Evolutionary conservation across 2,888 invertebrate genomes (phyloP).

Genomic region (Apamea anceps): DNA sequence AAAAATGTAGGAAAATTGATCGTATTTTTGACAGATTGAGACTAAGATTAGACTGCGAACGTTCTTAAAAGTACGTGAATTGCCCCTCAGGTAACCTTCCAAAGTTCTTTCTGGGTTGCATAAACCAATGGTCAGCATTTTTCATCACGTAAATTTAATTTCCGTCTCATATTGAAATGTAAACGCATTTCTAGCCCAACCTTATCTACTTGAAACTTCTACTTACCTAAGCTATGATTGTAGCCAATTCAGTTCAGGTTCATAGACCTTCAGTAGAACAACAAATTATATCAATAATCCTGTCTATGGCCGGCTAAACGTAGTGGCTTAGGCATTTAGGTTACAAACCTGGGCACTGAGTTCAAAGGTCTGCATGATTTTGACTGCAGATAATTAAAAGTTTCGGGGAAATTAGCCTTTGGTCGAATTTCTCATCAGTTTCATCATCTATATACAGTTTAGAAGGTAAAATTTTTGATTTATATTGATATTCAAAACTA

Average conservation of each 20-base stretch:
- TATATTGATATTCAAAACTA: not conserved
- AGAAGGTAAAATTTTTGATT: not conserved
- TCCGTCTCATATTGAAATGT: not conserved
- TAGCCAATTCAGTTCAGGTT: constrained; percentile 8
- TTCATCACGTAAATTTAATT: too few relatives aligned
- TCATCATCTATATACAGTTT: not conserved
- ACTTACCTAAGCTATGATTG: not conserved
- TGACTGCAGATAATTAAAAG: not conserved
- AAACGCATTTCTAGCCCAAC: not conserved
- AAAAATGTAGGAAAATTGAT: not conserved
- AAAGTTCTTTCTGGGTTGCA: not conserved
- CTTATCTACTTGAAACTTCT: not conserved
- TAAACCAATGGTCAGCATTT: not conserved
- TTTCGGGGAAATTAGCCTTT: not conserved
- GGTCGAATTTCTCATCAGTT: not conserved
- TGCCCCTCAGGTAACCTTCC: not conserved
- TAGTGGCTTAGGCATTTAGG: constrained; percentile 21
- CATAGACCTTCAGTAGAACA: constrained; percentile 10
- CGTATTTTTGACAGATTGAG: not conserved
- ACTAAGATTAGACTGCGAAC: not conserved
- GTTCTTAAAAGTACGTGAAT: too few relatives aligned
- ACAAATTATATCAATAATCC: constrained; percentile 54
- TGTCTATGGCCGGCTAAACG: constrained; percentile 15
- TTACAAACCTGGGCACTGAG: constrained; percentile 1
- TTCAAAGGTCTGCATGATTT: constrained; percentile 11